Base-by-base conservation (phyloP, 2,113 vertebrate genomes). In the Colius striatus region DNA sequence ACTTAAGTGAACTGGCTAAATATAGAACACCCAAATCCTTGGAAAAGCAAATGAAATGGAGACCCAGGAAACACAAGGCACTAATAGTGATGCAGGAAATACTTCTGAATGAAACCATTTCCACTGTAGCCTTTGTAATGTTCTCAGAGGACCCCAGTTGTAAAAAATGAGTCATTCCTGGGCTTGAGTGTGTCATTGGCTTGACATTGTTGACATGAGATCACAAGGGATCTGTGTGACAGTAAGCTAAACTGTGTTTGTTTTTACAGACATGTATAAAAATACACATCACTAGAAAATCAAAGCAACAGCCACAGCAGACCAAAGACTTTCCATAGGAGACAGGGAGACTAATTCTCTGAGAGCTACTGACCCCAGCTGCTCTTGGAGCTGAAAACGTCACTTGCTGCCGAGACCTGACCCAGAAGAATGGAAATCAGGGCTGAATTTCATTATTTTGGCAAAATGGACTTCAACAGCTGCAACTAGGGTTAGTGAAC, bases 1-100 rank as follows among this genome's bases (percentile, higher is more conserved):
- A 80, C 83, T 95, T 89, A 82, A 88, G 70, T 61, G 53, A 87
- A 67, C 72, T n/a, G 84, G 92, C 91, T 94, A 96, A 97, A 97
- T 96, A 97, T 63, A 97, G 97, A 92, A 88, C 85, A 94, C 58
- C 85, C 94, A 94, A 74, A 94, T 55, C 85, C 68, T 10, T 77
- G 48, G 63, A 66, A 91, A 90, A 88, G 86, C 87, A 92, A 80
- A 96, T 85, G 81, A 91, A 96, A 84, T 95, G 92, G 76, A 94
- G 89, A 77, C 75, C 76, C 66, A 84, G 95, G 91, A 91, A 89
- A 95, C 92, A 93, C 70, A 87, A 97, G 70, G 71, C 94, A 77
- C 73, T 82, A 75, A 47, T 51, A 81, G 60, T 63, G 67, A 38
- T 84, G 88, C 78, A 96, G 95, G 96, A 96, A 97, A 90, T 82